Evolutionary conservation across 1,140 invertebrate species (phyloP).

Genomic region (Diabrotica virgifera): DNA sequence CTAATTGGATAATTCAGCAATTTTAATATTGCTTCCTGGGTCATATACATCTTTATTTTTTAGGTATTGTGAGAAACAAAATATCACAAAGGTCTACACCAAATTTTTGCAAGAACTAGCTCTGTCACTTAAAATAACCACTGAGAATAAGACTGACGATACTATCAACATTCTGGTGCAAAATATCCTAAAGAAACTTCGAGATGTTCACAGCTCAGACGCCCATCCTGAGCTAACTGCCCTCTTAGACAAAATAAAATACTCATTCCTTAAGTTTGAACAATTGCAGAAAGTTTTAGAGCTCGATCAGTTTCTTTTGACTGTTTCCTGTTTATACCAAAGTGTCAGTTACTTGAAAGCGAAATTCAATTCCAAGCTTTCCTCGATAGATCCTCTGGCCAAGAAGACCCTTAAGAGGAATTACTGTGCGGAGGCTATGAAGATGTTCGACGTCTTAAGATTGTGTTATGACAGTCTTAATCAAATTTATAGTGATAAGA

Average conservation of each 20-base stretch:
- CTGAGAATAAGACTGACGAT: not conserved
- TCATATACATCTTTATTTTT: no score
- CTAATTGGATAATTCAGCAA: no score
- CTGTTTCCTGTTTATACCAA: constrained; percentile 34
- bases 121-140: not conserved
- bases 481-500: constrained; percentile 36
- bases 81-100: not conserved
- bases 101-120: constrained; percentile 5
- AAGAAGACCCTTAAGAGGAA: constrained; percentile 66
- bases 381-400: constrained; percentile 70
- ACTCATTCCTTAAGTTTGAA: not conserved
- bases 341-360: constrained; percentile 38
- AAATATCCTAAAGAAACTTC: no score
- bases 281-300: not conserved
- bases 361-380: constrained; percentile 45
- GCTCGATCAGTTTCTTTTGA: not conserved
- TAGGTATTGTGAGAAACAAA: constrained; percentile 2
- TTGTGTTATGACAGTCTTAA: constrained; percentile 36
- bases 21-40: no score
- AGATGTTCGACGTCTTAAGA: constrained; percentile 36
- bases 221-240: not conserved
- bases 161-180: no score
- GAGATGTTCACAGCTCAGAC: no score
- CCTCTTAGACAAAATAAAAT: not conserved
- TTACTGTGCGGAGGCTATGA: constrained; percentile 61